phyloP scores from a whole-genome alignment of 2,888 invertebrate genomes.

The Sminthurides aquaticus region DNA sequence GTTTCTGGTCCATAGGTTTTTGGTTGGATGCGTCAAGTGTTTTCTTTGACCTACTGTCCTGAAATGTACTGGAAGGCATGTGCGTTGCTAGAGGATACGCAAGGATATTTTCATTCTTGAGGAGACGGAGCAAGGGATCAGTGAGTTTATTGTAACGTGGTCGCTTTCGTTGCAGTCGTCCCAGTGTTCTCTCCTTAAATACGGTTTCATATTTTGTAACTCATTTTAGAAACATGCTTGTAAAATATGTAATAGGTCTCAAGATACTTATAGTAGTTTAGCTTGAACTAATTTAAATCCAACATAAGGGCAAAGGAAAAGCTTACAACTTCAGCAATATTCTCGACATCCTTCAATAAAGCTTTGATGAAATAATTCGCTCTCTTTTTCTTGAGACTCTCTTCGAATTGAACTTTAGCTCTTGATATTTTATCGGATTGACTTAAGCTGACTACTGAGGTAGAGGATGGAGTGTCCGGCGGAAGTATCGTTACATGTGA shows the following conservation, averaged over 20 bases:
- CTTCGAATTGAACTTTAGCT: background rate
- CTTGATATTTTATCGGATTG: too few species aligned
- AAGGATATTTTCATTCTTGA: background rate
- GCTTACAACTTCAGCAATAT: slow-evolving; percentile 26
- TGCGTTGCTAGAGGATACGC: too few species aligned
- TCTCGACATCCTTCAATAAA: slow-evolving; percentile 29
- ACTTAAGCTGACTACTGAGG: background rate
- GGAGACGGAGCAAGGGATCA: background rate
- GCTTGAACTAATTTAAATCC: too few species aligned
- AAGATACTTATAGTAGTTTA: too few species aligned
- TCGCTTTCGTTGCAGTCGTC: background rate
- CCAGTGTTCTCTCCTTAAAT: background rate
- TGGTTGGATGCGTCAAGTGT: too few species aligned
- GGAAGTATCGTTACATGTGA: background rate
- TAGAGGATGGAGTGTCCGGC: background rate
- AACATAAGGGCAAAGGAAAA: background rate
- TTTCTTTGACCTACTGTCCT: too few species aligned
- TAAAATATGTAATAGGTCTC: too few species aligned
- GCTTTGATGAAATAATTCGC: slow-evolving; percentile 28
- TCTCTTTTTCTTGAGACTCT: slow-evolving; percentile 18
- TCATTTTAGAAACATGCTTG: too few species aligned
- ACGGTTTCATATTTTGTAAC: too few species aligned
- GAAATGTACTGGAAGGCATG: too few species aligned
- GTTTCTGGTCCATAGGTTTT: too few species aligned
- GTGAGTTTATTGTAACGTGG: background rate